These are phyloP conservation scores for Edolisoma coerulescens DNA, from an alignment of 2,113 vertebrate species.

Conservation along the genomic window DNA sequence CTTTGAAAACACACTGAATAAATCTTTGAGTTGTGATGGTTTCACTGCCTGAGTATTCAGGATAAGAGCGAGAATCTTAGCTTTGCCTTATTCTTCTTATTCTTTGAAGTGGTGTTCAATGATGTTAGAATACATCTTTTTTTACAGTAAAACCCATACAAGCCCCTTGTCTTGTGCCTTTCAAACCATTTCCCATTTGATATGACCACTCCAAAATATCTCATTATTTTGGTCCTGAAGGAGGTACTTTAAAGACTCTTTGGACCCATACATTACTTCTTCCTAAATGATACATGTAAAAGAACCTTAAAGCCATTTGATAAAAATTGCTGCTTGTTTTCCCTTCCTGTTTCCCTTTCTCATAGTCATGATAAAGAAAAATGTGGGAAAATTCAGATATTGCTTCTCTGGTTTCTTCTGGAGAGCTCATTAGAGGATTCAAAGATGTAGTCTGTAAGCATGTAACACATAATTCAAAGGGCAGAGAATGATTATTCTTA, in stretches of 20 bases:
- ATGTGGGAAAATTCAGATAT: background rate
- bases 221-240: background rate
- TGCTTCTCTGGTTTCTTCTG: background rate
- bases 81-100: background rate
- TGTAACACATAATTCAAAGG: background rate
- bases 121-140: background rate
- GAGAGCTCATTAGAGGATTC: background rate
- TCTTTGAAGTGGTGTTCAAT: slow-evolving; percentile 1
- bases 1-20: slow-evolving; percentile 54
- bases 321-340: background rate
- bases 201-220: background rate
- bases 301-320: background rate
- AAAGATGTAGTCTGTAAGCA: background rate
- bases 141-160: background rate
- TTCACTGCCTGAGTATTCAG: slow-evolving; percentile 38
- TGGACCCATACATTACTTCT: background rate
- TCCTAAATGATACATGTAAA: background rate
- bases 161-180: background rate
- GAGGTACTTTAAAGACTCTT: background rate
- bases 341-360: background rate
- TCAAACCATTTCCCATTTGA: background rate
- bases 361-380: background rate
- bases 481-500: background rate
- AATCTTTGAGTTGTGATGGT: slow-evolving; percentile 32
- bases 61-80: background rate